phyloP scores from a whole-genome alignment of 2,797 vertebrate species.

The Sebastes steindachneri region DNA sequence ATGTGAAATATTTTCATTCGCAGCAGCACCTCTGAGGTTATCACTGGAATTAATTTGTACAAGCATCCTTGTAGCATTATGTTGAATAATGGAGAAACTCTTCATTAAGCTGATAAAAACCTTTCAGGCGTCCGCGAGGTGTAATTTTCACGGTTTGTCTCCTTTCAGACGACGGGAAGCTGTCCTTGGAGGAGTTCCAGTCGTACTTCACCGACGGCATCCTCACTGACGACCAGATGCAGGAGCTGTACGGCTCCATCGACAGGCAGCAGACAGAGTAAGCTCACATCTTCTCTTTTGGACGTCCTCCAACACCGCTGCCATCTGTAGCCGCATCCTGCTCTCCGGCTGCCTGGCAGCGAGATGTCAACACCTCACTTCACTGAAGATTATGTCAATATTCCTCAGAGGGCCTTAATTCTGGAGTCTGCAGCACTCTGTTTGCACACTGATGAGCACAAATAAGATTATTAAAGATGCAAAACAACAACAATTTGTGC shows the following conservation, averaged over 20 bases:
- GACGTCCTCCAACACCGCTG: constrained; percentile 46
- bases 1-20: not conserved
- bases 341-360: constrained; percentile 40
- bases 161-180: constrained; percentile 91
- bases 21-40: not conserved
- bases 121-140: not conserved
- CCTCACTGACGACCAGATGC: constrained; percentile 90
- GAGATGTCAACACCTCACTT: constrained; percentile 36
- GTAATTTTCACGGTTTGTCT: constrained; percentile 23
- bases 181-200: constrained; percentile 96
- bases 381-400: constrained; percentile 39
- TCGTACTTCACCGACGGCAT: constrained; percentile 94
- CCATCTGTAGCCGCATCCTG: constrained; percentile 53
- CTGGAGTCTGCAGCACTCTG: not conserved
- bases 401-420: constrained; percentile 22
- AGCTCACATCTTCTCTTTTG: constrained; percentile 69
- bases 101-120: not conserved
- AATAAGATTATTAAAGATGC: constrained; percentile 10
- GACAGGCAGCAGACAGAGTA: constrained; percentile 89
- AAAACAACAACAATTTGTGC: constrained; percentile 1
- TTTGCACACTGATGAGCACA: constrained; percentile 21
- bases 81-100: not conserved
- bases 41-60: not conserved
- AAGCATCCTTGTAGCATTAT: not conserved
- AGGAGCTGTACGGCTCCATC: constrained; percentile 90